Percentiles rank a stretch among this genome's conserved stretches.
These are phyloP conservation scores for Muscicapa comitata DNA, from an alignment of 2,797 vertebrate genomes.

Conservation along the genomic window DNA sequence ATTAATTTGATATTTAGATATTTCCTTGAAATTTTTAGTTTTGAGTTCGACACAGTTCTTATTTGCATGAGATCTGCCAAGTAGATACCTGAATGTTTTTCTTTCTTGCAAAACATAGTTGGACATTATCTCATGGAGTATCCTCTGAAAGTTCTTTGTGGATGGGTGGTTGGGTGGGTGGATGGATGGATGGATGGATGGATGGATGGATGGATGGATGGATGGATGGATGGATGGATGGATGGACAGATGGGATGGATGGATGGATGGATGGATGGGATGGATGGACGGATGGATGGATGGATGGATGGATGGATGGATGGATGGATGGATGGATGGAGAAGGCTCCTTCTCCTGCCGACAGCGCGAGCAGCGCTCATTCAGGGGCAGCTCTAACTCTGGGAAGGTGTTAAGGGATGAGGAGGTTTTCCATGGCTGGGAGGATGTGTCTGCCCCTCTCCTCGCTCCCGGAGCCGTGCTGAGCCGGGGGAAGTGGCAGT, in stretches of 20 bases:
- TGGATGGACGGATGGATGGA: too few relatives aligned
- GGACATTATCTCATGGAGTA: neutral
- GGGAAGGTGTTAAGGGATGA: neutral
- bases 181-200: too few relatives aligned
- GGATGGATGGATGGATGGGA: too few relatives aligned
- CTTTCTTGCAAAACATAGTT: neutral
- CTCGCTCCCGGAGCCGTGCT: neutral
- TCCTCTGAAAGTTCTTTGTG: neutral
- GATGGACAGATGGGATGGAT: too few relatives aligned
- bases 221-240: too few relatives aligned
- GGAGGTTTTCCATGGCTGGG: neutral
- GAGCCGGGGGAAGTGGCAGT: neutral
- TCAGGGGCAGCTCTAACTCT: neutral
- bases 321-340: too few relatives aligned
- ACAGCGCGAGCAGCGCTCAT: rapidly evolving
- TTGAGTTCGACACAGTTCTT: rapidly evolving
- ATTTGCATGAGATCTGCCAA: neutral
- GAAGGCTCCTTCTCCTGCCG: neutral
- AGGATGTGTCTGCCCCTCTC: neutral
- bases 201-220: too few relatives aligned
- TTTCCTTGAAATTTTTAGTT: neutral
- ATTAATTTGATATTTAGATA: neutral
- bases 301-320: too few relatives aligned
- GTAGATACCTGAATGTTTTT: neutral
- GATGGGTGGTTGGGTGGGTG: too few relatives aligned